These are phyloP conservation scores for Clarias platycephalus DNA, from an alignment of 2,797 vertebrate species.

Conservation along the genomic window DNA sequence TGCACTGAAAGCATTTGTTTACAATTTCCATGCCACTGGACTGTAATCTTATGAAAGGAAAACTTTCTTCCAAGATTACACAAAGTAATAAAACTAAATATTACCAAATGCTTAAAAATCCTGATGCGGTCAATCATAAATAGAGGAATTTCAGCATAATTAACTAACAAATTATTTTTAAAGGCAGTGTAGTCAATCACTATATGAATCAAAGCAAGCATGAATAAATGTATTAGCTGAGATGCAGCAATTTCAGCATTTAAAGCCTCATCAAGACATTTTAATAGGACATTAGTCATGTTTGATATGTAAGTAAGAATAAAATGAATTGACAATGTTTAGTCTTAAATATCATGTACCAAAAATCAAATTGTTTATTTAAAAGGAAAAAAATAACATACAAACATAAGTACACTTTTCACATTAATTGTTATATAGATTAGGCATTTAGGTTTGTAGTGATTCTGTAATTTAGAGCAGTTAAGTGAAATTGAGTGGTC, in stretches of 20 bases:
- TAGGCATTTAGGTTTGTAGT: slow-evolving; percentile 64
- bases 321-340: slow-evolving; percentile 64
- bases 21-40: slow-evolving; percentile 24
- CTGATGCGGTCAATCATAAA: slow-evolving; percentile 1
- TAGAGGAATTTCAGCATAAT: neutral
- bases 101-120: neutral
- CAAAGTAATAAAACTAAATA: slow-evolving; percentile 3
- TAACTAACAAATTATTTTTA: neutral
- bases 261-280: neutral
- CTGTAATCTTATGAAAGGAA: slow-evolving; percentile 27
- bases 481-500: slow-evolving; percentile 22
- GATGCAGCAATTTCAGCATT: neutral
- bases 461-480: slow-evolving; percentile 45
- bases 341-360: slow-evolving; percentile 75
- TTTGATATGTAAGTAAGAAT: slow-evolving; percentile 35
- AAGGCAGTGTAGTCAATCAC: neutral
- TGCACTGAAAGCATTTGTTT: slow-evolving; percentile 23
- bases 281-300: neutral
- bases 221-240: neutral
- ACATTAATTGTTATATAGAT: slow-evolving; percentile 71
- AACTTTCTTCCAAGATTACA: slow-evolving; percentile 11
- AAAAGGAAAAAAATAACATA: slow-evolving; percentile 70
- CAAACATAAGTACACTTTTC: slow-evolving; percentile 71
- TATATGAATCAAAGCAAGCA: neutral
- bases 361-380: slow-evolving; percentile 79